These are phyloP conservation scores for Drosophila setosimentum DNA, from an alignment of 2,888 invertebrate species.

Conservation along the genomic window DNA sequence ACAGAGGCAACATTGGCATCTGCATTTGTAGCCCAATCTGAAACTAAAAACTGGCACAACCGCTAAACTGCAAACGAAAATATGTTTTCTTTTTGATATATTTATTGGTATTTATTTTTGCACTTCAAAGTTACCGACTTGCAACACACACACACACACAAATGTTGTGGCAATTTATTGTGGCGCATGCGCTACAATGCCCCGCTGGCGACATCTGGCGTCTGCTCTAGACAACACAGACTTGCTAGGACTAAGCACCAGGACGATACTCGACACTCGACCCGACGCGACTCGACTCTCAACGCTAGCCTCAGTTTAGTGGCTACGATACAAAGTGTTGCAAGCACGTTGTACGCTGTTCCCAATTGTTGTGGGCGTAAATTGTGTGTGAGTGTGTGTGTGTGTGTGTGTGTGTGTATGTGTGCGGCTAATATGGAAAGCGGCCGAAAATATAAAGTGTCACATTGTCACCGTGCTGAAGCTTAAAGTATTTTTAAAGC, in stretches of 20 bases:
- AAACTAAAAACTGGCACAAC: conserved; percentile 52
- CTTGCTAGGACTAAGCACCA: conserved; percentile 48
- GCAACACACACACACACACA: neutral
- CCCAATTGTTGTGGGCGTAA: conserved; percentile 21
- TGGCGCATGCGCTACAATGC: conserved; percentile 58
- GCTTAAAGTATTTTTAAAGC: conserved; percentile 53
- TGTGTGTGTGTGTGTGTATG: conserved; percentile 30
- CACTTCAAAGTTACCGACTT: conserved; percentile 65
- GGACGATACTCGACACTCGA: conserved; percentile 10
- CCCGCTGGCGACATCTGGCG: conserved; percentile 69
- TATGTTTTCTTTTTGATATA: conserved; percentile 60
- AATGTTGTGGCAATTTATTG: conserved; percentile 54
- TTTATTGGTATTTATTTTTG: conserved; percentile 73
- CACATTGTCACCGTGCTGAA: conserved; percentile 61
- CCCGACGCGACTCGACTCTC: neutral
- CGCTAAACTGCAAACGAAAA: conserved; percentile 16
- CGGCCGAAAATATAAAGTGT: conserved; percentile 38
- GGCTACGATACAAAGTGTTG: conserved; percentile 22
- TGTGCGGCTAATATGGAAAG: conserved; percentile 40
- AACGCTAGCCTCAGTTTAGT: conserved; percentile 35
- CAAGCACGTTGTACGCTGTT: conserved; percentile 23
- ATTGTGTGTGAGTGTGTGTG: conserved; percentile 13
- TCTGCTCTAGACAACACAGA: conserved; percentile 27
- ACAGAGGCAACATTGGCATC: conserved; percentile 31
- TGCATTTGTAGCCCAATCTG: conserved; percentile 32